These are phyloP conservation scores for Aphelinus certus DNA, from an alignment of 1,140 invertebrate species.

Conservation along the genomic window DNA sequence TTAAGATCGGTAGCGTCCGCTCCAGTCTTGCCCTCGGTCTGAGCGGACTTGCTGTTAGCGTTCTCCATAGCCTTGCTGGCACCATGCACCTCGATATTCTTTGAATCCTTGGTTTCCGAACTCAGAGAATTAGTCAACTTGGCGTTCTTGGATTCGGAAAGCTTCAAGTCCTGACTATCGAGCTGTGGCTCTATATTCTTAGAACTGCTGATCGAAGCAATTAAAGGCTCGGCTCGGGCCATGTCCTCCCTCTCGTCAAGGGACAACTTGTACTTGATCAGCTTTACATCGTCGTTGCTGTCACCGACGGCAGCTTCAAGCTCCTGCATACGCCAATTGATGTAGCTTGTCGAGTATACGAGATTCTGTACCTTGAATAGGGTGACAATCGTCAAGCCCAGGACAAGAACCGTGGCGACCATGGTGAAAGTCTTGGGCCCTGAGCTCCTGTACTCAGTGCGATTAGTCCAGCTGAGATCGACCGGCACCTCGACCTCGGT, in stretches of 20 bases:
- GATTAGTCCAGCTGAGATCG: slow-evolving; percentile 36
- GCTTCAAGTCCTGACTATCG: slow-evolving; percentile 17
- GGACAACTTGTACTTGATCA: slow-evolving; percentile 32
- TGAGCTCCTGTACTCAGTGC: slow-evolving; percentile 18
- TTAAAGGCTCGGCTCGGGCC: slow-evolving; percentile 14
- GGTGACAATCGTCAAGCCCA: slow-evolving; percentile 32
- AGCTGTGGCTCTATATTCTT: background rate
- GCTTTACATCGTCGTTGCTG: slow-evolving; percentile 33
- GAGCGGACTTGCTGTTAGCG: background rate
- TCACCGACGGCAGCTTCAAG: slow-evolving; percentile 33
- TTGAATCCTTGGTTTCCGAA: background rate
- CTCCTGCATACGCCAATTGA: slow-evolving; percentile 37
- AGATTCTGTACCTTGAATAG: slow-evolving; percentile 38
- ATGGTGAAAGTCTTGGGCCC: slow-evolving; percentile 25
- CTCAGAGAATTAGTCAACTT: slow-evolving; percentile 16
- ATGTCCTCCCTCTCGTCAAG: slow-evolving; percentile 14
- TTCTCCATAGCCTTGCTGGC: slow-evolving; percentile 4
- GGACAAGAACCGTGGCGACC: slow-evolving; percentile 19
- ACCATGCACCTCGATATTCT: background rate
- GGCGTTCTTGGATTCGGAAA: slow-evolving; percentile 25
- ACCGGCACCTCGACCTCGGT: slow-evolving; percentile 41
- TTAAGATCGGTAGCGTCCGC: slow-evolving; percentile 18
- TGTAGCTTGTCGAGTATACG: slow-evolving; percentile 35
- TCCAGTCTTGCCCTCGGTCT: background rate
- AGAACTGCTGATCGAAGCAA: background rate